Base-by-base conservation (phyloP, 1,140 invertebrate genomes). In the Drosophila pallidifrons region DNA sequence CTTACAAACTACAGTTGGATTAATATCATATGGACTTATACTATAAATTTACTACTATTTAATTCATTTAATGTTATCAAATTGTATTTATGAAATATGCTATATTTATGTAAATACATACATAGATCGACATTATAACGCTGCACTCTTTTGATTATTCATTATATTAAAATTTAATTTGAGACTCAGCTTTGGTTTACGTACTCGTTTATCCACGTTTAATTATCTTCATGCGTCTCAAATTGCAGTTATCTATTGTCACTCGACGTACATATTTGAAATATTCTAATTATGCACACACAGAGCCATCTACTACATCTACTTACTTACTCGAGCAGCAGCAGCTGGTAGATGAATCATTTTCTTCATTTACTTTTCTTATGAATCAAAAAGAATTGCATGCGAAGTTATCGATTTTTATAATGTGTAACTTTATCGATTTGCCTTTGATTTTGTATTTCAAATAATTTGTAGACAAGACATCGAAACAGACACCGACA, bases 101-200 rank as follows among this genome's bases (percentile, higher is more conserved):
- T 86, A 87, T 74, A 58, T 75, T 83, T 78, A 75, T 87, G 83
- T 87, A 87, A 88, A 87, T 35, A 81, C 69, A 88, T 35, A 86
- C 74, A 87, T 88, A 87, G 83, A 87, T 82, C 70, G 83, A 88
- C 77, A 77, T 88, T 68, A 77, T 75, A 85, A 66, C 70, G 83
- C 73, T 89, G 83, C 83, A 87, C 83, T 47, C 65, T 64, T 86
- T 71, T 78, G 63, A 82, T 83, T 83, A 41, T 41, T 57, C 10
- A 57, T 57, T 38, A 38, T 54, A 54, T 13, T 52, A 55, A 82
- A 77, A 47, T 83, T 88, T 83, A 74, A 64, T 77, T 79, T 87
- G 69, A 75, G 77, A 82, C 73, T 69, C 68, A 52, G 68, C 30
- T 82, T 87, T 67, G 58, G 68, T 86, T 79, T 87, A 77, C 80